Percentiles rank a stretch among this genome's conserved stretches.
Conservation (phyloP, 2,797 vertebrate species). For the Labeo calbasu region DNA sequence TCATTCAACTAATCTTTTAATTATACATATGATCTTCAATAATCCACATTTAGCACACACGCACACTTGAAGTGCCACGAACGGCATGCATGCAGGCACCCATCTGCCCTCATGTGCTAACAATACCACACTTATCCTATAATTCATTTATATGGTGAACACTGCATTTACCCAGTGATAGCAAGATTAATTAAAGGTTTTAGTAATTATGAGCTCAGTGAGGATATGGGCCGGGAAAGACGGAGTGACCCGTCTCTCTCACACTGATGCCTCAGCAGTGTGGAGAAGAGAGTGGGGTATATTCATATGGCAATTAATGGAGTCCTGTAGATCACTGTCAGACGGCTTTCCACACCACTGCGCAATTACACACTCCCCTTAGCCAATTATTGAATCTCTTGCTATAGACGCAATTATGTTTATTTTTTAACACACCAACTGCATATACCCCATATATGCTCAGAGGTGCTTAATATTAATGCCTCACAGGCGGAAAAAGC, state of each 20-base stretch:
- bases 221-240: constrained; percentile 75
- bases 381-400: constrained; percentile 58
- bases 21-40: background rate
- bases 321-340: constrained; percentile 83
- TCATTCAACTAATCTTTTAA: background rate
- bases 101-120: constrained; percentile 43
- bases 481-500: constrained; percentile 7
- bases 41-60: constrained; percentile 6
- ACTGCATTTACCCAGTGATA: constrained; percentile 78
- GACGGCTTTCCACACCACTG: constrained; percentile 63
- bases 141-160: constrained; percentile 73
- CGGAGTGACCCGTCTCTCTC: constrained; percentile 80
- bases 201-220: constrained; percentile 81
- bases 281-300: constrained; percentile 75
- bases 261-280: constrained; percentile 78
- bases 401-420: constrained; percentile 48
- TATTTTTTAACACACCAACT: constrained; percentile 43
- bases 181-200: constrained; percentile 82
- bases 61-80: background rate
- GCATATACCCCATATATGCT: constrained; percentile 11
- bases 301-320: constrained; percentile 85
- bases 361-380: constrained; percentile 58
- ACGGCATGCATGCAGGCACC: constrained; percentile 3
- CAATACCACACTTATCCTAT: constrained; percentile 58
- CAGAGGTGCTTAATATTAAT: constrained; percentile 35